Evolutionary conservation across 2,113 vertebrate species (phyloP).

Genomic region (Sminthopsis crassicaudata): DNA sequence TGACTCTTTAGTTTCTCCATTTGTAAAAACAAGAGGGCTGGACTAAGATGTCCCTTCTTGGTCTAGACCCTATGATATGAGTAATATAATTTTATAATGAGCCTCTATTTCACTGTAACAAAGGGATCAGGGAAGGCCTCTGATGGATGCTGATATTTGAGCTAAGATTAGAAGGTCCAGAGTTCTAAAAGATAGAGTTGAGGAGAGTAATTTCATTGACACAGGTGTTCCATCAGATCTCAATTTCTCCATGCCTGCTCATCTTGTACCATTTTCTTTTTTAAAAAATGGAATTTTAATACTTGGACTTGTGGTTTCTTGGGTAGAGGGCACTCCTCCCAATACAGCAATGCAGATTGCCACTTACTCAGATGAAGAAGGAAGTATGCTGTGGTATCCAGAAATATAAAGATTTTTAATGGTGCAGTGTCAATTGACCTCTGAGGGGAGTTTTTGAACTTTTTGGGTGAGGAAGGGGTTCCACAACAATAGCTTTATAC

Average conservation of each 20-base stretch:
- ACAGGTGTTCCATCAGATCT: neutral
- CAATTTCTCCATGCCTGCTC: neutral
- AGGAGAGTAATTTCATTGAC: neutral
- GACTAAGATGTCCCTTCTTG: neutral
- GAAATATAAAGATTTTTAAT: too few species aligned
- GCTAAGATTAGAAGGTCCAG: neutral
- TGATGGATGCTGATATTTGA: neutral
- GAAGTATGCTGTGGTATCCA: too few species aligned
- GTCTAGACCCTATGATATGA: neutral
- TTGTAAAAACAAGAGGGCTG: neutral
- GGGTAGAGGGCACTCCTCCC: neutral
- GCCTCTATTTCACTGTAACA: neutral
- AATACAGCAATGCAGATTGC: neutral
- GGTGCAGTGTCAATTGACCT: too few species aligned
- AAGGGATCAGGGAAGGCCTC: neutral
- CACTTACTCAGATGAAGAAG: neutral
- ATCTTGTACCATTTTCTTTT: neutral
- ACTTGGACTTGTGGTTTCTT: neutral
- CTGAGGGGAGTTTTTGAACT: neutral
- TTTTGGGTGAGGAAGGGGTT: neutral
- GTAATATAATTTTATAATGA: neutral
- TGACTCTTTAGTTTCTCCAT: neutral
- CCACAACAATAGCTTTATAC: neutral
- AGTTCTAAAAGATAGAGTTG: neutral
- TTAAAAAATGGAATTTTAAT: neutral